Evolutionary conservation across 2,113 vertebrate species (phyloP), one percentile per base, ranked within the genome.

Genomic region (Tor tambroides): DNA sequence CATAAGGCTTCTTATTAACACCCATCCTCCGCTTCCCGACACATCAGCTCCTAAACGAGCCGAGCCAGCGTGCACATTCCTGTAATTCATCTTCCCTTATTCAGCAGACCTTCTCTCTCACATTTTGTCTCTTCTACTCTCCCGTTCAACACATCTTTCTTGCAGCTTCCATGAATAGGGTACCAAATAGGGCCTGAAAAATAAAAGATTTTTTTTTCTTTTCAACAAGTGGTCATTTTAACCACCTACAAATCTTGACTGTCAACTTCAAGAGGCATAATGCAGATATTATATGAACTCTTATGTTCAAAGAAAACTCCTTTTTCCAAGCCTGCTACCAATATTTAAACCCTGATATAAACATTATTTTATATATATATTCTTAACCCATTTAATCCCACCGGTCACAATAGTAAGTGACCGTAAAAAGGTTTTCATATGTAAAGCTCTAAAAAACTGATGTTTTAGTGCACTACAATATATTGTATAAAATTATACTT

Each of bases 31-130:
- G 71, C 61, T 88, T 79, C 51, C 84, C 80, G 0, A 84, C 80
- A 88, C 91, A 85, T 87, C 85, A 87, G 86, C 79, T 88, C 72
- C 61, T 85, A 87, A 90, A 91, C 86, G 85, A 88, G 86, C 28
- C 81, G 15, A 56, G 54, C 32, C 76, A 84, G 23, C n/a, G 59
- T 51, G n/a, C 67, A 43, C 84, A 54, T 86, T 74, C 75, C 77
- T 35, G 80, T 84, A 51, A 88, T 86, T 88, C 87, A 89, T 87
- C 87, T 87, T 81, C 69, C 80, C 35, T 81, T 80, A 63, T 76
- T 85, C 86, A 28, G n/a, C 65, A 46, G 56, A 76, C 71, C 26
- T 11, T 84, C 35, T 41, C 75, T 59, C 76, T 87, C 84, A 46
- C 79, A 35, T 63, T 72, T 35, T 71, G 32, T 75, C 65, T 86